phyloP scores from a whole-genome alignment of 2,888 invertebrate species.

The Pammene fasciana region DNA sequence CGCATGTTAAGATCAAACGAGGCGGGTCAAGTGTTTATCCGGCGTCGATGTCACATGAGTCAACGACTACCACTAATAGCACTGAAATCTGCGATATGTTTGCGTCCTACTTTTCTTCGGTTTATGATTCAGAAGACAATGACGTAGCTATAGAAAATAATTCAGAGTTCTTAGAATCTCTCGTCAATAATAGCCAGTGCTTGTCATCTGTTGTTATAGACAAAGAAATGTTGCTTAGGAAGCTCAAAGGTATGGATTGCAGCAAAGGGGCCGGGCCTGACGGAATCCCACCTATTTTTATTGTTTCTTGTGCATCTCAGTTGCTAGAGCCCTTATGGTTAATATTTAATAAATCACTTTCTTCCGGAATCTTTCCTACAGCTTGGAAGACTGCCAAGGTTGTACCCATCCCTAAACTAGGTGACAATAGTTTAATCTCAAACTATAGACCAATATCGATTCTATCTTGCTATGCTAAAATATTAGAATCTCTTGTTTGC shows the following conservation, averaged over 20 bases:
- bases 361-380: background rate
- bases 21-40: conserved; percentile 40
- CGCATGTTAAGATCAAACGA: conserved; percentile 25
- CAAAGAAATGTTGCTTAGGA: background rate
- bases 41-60: conserved; percentile 43
- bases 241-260: background rate
- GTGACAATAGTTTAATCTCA: background rate
- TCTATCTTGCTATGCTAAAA: background rate
- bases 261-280: background rate
- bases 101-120: background rate
- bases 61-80: conserved; percentile 30
- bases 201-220: background rate
- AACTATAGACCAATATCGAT: conserved; percentile 4
- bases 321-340: background rate
- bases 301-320: background rate
- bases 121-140: background rate
- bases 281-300: background rate
- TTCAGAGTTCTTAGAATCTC: background rate
- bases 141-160: background rate
- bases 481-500: background rate
- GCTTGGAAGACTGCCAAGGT: background rate
- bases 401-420: background rate
- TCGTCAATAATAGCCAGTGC: background rate
- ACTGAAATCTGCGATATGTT: background rate
- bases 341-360: background rate